Evolutionary conservation across 2,113 vertebrate genomes (phyloP), one percentile per base, ranked within the genome.

Genomic region (Mixornis gularis): DNA sequence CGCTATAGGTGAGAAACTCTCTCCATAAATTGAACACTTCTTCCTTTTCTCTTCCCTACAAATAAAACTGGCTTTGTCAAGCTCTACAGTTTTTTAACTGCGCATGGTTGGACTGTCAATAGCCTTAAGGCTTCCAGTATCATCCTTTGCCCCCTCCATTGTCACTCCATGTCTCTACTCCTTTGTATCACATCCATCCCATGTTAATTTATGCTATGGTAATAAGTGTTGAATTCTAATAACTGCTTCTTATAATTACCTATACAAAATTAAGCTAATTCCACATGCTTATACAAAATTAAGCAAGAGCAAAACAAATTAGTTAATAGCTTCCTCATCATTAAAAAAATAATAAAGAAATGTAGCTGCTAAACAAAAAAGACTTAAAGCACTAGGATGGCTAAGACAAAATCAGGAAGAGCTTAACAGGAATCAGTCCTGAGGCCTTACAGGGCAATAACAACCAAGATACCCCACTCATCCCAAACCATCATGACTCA

Each of bases 301-400:
- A 74, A 48, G 30, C 32, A 84, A 46, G 29, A 90, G 32, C 8
- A 79, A 82, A 89, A 73, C 27, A 85, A 86, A 87, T 71, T 4
- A 66, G 36, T 26, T 20, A 81, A 43, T 30, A 87, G 12, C 14
- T 19, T 78, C 22, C 26, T 55, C 2, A 2, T 29, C 3, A 32
- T 84, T 62, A 36, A 66, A 70, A 49, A 49, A 63, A 30, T 5
- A 38, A 26, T 21, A 53, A 79, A 59, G 2, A 32, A 27, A 10
- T 41, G 11, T n/a, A 66, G 19, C 56, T 74, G 22, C 26, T 62
- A 49, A 92, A 40, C 8, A 44, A 76, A 58, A 55, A 36, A 78
- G 27, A 65, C 49, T 5, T 38, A 46, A 90, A 85, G 24, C 18
- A 69, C 13, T 51, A 48, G 27, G 17, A 8, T 60, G n/a, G n/a